Percentiles rank a stretch among this genome's conserved stretches.
Evolutionary conservation across 37 sponge, comb jelly and placozoan species (phyloP).

Genomic region (Haliclona indistincta): DNA sequence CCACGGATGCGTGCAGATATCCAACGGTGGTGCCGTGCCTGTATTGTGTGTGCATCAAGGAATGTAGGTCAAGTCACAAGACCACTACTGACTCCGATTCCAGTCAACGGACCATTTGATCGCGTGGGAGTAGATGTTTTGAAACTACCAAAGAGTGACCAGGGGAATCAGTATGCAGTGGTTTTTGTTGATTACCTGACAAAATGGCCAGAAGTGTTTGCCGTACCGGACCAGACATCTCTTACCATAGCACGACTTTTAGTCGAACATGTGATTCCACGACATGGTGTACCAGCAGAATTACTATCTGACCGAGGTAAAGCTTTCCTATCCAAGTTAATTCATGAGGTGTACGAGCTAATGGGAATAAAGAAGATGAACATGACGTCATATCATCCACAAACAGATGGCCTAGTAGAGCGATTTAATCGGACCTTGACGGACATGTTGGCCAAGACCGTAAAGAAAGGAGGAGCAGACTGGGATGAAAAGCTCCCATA

Average conservation of each 20-base stretch:
- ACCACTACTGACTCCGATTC: constrained; percentile 32
- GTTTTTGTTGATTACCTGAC: constrained; percentile 62
- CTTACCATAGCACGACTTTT: constrained; percentile 53
- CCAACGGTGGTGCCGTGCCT: neutral
- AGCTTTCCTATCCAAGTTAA: constrained; percentile 27
- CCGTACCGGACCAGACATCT: constrained; percentile 49
- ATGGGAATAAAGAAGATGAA: constrained; percentile 49
- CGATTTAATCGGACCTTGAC: constrained; percentile 45
- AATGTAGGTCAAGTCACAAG: constrained; percentile 9
- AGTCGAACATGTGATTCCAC: constrained; percentile 51
- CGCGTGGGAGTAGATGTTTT: constrained; percentile 37
- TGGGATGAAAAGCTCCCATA: constrained; percentile 36
- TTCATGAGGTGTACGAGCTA: constrained; percentile 28
- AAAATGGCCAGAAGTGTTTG: constrained; percentile 73
- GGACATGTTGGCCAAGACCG: constrained; percentile 40
- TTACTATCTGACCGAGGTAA: constrained; percentile 52
- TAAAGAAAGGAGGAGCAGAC: constrained; percentile 14
- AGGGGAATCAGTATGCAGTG: constrained; percentile 41
- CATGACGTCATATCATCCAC: constrained; percentile 64
- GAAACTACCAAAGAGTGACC: constrained; percentile 15
- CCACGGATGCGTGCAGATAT: constrained; percentile 27
- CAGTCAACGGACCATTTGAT: constrained; percentile 48
- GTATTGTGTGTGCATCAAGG: constrained; percentile 42
- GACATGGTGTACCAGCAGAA: constrained; percentile 63
- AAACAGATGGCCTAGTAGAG: constrained; percentile 55